Evolutionary conservation across 2,888 invertebrate species (phyloP).

Genomic region (Nowickia ferox): DNA sequence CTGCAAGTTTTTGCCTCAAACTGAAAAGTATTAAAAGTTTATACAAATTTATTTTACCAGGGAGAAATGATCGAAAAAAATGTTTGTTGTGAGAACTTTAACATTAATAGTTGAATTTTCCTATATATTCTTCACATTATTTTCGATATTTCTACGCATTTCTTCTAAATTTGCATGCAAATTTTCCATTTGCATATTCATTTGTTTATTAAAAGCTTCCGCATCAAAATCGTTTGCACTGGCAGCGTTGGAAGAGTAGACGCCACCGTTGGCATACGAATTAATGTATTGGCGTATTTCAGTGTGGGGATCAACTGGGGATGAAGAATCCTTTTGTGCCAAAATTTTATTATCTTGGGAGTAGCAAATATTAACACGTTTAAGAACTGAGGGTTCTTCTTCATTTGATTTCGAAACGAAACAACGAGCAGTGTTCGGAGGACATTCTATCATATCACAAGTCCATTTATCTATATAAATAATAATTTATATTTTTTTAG

Average conservation of each 20-base stretch:
- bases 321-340: not conserved
- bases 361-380: constrained; percentile 60
- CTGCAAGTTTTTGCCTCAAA: too few species aligned
- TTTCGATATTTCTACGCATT: not conserved
- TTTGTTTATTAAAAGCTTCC: not conserved
- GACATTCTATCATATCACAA: constrained; percentile 69
- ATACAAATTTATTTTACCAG: too few species aligned
- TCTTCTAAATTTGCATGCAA: not conserved
- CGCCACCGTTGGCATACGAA: constrained; percentile 5
- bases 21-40: too few species aligned
- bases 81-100: too few species aligned
- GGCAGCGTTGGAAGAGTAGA: not conserved
- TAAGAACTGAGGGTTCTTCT: constrained; percentile 30
- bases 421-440: constrained; percentile 45
- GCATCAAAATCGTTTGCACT: constrained; percentile 8
- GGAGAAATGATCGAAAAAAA: too few species aligned
- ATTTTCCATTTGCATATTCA: not conserved
- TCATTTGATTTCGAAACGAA: constrained; percentile 55
- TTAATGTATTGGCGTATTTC: constrained; percentile 6
- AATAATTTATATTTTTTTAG: not conserved
- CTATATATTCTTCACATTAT: too few species aligned
- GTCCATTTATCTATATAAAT: constrained; percentile 57
- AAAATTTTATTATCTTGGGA: constrained; percentile 31
- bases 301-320: constrained; percentile 24
- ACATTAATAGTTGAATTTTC: too few species aligned